Percentiles rank a stretch among this genome's conserved stretches.
Conservation (phyloP, 2,888 invertebrate species). For the Eilema sororculum region DNA sequence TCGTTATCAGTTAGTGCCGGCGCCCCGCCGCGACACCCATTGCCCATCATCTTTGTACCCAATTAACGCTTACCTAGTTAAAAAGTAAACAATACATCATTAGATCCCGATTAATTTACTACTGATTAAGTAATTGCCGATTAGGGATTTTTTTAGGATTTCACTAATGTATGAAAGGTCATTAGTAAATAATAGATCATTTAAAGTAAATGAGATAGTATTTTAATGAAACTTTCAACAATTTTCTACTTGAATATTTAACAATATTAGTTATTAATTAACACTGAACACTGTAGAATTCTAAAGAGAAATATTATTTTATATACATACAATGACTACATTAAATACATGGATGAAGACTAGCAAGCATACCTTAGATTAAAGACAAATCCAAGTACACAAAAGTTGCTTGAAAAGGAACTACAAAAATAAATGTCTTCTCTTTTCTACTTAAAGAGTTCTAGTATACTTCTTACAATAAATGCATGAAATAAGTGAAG, state of each 20-base stretch:
- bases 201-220: conserved; percentile 34
- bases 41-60: conserved; percentile 83
- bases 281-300: conserved; percentile 32
- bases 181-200: conserved; percentile 27
- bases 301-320: conserved; percentile 32
- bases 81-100: conserved; percentile 62
- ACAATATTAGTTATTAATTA: conserved; percentile 45
- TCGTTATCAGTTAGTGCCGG: conserved; percentile 73
- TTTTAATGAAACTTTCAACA: conserved; percentile 51
- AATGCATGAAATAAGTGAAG: conserved; percentile 20
- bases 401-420: conserved; percentile 41
- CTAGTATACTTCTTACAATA: conserved; percentile 8
- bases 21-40: conserved; percentile 57
- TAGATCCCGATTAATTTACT: conserved; percentile 22
- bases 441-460: background rate
- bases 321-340: conserved; percentile 13
- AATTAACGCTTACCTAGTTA: conserved; percentile 78
- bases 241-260: conserved; percentile 50
- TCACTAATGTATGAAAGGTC: conserved; percentile 13
- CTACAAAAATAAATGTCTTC: conserved; percentile 51
- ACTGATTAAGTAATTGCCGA: background rate
- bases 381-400: conserved; percentile 42
- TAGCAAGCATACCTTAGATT: conserved; percentile 54
- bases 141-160: background rate
- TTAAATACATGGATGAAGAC: conserved; percentile 47